Conservation (phyloP, 2,888 invertebrate genomes). For the Oscheius onirici region DNA sequence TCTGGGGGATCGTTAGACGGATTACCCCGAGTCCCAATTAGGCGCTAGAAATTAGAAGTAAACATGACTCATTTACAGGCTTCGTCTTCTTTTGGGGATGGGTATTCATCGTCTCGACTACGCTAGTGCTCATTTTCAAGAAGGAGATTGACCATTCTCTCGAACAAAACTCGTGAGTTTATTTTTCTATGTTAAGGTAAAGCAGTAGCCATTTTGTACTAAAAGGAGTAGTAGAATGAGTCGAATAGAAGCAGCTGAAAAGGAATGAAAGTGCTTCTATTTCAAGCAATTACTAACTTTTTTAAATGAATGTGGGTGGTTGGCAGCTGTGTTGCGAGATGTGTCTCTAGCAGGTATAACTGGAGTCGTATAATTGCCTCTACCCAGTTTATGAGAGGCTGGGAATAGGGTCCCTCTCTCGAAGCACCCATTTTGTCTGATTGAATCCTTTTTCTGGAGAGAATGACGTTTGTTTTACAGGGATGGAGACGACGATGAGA, state of each 20-base stretch:
- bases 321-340: no score
- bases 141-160: conserved; percentile 78
- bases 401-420: conserved; percentile 3
- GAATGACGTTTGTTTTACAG: conserved; percentile 18
- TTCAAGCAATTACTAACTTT: no score
- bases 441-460: conserved; percentile 11
- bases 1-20: conserved; percentile 5
- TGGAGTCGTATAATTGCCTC: not conserved
- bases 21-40: not conserved
- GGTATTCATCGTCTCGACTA: conserved; percentile 88
- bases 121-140: conserved; percentile 88
- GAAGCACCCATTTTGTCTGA: conserved; percentile 25
- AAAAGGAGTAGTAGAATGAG: not conserved
- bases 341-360: conserved; percentile 1
- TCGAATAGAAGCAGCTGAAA: not conserved
- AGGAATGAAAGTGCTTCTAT: not conserved
- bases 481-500: conserved; percentile 74
- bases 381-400: not conserved
- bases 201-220: not conserved
- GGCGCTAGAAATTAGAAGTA: not conserved
- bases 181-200: not conserved
- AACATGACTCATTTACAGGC: conserved; percentile 74
- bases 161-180: conserved; percentile 37
- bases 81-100: conserved; percentile 95
- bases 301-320: no score